These are phyloP conservation scores for Eledona agricola DNA, from an alignment of 2,888 invertebrate species.

Conservation along the genomic window DNA sequence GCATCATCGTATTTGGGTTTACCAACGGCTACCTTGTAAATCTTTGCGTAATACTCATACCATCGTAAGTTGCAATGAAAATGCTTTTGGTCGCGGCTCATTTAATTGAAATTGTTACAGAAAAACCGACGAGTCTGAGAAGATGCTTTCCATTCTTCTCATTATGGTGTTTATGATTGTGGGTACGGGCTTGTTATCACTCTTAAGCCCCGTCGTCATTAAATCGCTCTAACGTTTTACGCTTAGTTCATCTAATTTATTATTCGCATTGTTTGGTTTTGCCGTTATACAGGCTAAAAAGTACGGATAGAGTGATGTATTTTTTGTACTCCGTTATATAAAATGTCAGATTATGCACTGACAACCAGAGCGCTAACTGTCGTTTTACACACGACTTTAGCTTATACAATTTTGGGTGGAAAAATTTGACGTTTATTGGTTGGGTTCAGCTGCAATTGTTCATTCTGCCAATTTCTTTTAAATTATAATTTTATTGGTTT, in stretches of 20 bases:
- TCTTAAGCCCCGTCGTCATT: conserved; percentile 19
- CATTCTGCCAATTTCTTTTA: too few relatives aligned
- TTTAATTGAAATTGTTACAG: conserved; percentile 18
- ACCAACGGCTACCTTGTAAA: conserved; percentile 91
- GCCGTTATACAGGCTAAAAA: too few relatives aligned
- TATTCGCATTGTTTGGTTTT: conserved; percentile 1
- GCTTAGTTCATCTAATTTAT: background rate
- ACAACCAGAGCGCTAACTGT: too few relatives aligned
- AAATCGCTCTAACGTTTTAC: conserved; percentile 16
- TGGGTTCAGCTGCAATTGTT: too few relatives aligned
- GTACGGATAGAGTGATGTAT: too few relatives aligned
- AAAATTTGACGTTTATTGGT: too few relatives aligned
- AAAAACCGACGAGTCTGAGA: conserved; percentile 19
- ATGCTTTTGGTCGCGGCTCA: too few relatives aligned
- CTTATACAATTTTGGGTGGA: too few relatives aligned
- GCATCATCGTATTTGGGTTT: conserved; percentile 80
- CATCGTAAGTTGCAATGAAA: conserved; percentile 78
- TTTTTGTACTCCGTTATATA: too few relatives aligned
- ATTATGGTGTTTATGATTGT: conserved; percentile 30
- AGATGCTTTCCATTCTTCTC: conserved; percentile 11
- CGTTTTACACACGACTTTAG: too few relatives aligned
- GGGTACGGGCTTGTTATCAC: conserved; percentile 18
- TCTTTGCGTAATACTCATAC: conserved; percentile 82
- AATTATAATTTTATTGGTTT: too few relatives aligned
- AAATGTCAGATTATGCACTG: too few relatives aligned